Conservation (phyloP, 2,113 vertebrate genomes). For the Lathamus discolor region DNA sequence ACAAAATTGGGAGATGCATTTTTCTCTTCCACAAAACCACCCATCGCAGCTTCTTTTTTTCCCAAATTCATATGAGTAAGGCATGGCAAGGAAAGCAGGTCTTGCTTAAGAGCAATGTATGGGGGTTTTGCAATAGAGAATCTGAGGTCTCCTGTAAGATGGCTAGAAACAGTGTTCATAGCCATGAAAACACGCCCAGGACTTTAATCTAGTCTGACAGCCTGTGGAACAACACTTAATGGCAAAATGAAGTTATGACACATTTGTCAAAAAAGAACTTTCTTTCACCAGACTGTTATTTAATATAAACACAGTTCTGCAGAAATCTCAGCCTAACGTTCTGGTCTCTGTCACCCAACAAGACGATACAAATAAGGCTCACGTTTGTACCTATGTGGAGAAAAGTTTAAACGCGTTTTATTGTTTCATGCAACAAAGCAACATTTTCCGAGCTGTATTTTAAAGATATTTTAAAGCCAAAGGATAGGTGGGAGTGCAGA, state of each 20-base stretch:
- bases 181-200: neutral
- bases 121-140: neutral
- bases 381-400: neutral
- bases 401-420: neutral
- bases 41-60: neutral
- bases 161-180: neutral
- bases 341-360: neutral
- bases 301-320: neutral
- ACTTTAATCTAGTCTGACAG: conserved; percentile 24
- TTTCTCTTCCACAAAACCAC: neutral
- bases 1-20: neutral
- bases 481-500: neutral
- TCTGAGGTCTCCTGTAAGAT: neutral
- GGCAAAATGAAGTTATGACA: conserved; percentile 5
- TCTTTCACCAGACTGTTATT: neutral
- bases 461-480: neutral
- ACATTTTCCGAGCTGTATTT: neutral
- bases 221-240: neutral
- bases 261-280: neutral
- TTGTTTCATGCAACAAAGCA: neutral
- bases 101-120: neutral
- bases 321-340: neutral
- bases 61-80: neutral
- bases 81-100: neutral
- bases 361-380: neutral